Evolutionary conservation across 2,888 invertebrate genomes (phyloP).

Genomic region (Aspidiotus destructor): DNA sequence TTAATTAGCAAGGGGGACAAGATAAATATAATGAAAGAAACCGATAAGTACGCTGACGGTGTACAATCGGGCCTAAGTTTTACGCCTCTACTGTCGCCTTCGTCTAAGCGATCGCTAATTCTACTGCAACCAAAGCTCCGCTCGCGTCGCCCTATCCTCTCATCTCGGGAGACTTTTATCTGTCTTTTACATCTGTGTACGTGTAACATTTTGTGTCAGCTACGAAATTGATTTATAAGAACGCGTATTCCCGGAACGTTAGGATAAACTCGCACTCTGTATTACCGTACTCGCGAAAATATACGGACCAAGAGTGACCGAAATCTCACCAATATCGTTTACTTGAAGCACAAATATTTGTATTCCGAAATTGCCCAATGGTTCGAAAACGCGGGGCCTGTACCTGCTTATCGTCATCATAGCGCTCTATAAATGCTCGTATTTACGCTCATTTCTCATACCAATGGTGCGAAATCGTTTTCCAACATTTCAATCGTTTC

Average conservation of each 20-base stretch:
- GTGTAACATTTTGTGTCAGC: slow-evolving; percentile 2
- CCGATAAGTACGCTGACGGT: background rate
- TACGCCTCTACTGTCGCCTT: too few species aligned
- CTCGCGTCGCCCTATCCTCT: background rate
- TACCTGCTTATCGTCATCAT: too few species aligned
- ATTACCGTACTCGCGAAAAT: background rate
- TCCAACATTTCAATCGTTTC: too few species aligned
- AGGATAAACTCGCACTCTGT: background rate
- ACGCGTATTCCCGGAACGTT: background rate
- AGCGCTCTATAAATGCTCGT: too few species aligned
- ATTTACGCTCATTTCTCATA: too few species aligned
- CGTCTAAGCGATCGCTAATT: too few species aligned
- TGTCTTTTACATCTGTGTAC: slow-evolving; percentile 27
- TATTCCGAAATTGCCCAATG: slow-evolving; percentile 3
- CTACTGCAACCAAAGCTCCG: too few species aligned
- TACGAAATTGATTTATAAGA: slow-evolving; percentile 13
- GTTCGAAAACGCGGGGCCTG: background rate
- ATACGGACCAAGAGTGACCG: slow-evolving; percentile 5
- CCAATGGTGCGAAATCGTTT: too few species aligned
- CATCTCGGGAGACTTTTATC: slow-evolving; percentile 16
- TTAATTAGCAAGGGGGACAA: background rate
- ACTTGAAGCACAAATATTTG: background rate
- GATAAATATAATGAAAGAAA: background rate
- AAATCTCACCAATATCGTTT: slow-evolving; percentile 3
- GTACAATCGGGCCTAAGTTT: too few species aligned